These are phyloP conservation scores for Drosophila malerkotliana DNA, from an alignment of 1,140 invertebrate species.

Conservation along the genomic window DNA sequence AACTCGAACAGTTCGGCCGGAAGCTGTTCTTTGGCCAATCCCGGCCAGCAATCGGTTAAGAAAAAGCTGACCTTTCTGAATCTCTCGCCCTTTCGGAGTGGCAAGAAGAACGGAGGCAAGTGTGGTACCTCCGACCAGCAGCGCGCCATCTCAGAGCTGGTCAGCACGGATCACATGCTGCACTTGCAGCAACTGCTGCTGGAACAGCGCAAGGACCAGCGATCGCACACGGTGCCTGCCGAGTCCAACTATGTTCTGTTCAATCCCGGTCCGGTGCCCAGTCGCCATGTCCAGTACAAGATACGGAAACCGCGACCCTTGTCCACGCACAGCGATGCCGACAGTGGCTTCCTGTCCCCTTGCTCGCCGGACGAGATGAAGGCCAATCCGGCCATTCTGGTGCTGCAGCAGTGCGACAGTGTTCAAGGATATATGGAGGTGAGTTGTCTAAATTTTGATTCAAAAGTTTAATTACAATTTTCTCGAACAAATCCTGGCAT, in stretches of 20 bases:
- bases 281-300: constrained; percentile 82
- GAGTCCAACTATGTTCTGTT: constrained; percentile 83
- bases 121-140: constrained; percentile 32
- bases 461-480: not conserved
- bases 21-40: constrained; percentile 55
- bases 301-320: constrained; percentile 75
- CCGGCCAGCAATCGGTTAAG: constrained; percentile 49
- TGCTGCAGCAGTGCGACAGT: constrained; percentile 82
- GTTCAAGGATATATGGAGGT: constrained; percentile 83
- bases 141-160: constrained; percentile 67
- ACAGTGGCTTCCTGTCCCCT: constrained; percentile 82
- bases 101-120: constrained; percentile 44
- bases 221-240: constrained; percentile 75
- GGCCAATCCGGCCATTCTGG: constrained; percentile 75
- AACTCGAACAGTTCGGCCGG: constrained; percentile 65
- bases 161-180: constrained; percentile 75
- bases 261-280: constrained; percentile 81
- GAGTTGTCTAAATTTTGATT: constrained; percentile 36
- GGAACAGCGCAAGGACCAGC: constrained; percentile 57
- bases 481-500: not conserved
- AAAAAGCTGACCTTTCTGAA: constrained; percentile 78
- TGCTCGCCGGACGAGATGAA: constrained; percentile 79
- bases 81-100: constrained; percentile 69
- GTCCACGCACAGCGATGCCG: constrained; percentile 82
- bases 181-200: constrained; percentile 71